A percentile compares a stretch with the other conserved stretches of the same genome.
These are phyloP conservation scores for Drosophila saltans DNA, from an alignment of 1,140 invertebrate species.

Conservation along the genomic window DNA sequence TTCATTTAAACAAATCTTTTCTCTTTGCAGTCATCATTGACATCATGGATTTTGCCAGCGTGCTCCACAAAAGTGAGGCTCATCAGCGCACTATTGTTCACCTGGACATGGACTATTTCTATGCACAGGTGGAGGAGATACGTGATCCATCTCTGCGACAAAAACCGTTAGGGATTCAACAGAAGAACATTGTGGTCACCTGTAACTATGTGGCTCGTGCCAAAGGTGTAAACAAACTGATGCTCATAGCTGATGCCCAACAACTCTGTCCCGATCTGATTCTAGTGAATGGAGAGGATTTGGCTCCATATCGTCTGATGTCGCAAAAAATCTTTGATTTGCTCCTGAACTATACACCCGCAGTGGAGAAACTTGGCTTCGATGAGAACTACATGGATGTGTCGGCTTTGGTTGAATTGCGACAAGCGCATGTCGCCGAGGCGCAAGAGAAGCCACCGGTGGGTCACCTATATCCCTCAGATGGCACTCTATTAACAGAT, in stretches of 20 bases:
- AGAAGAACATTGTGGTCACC: conserved; percentile 91
- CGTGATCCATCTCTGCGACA: conserved; percentile 86
- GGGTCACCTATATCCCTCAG: conserved; percentile 85
- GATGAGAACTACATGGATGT: conserved; percentile 92
- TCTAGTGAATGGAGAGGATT: conserved; percentile 90
- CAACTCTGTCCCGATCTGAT: conserved; percentile 88
- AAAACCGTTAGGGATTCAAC: conserved; percentile 90
- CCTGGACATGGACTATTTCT: conserved; percentile 91
- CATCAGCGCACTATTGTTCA: conserved; percentile 86
- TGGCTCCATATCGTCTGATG: conserved; percentile 88
- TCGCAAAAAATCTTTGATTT: conserved; percentile 88
- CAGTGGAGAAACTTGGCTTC: conserved; percentile 90
- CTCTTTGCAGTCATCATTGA: conserved; percentile 38
- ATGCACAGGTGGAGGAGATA: conserved; percentile 92
- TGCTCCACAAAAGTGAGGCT: conserved; percentile 73
- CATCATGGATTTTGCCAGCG: conserved; percentile 72
- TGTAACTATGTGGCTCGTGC: conserved; percentile 91
- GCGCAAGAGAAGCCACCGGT: conserved; percentile 76
- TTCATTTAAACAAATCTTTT: neutral
- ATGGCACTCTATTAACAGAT: conserved; percentile 82
- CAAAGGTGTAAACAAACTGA: conserved; percentile 89
- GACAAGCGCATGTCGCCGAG: conserved; percentile 63
- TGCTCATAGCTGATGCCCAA: conserved; percentile 88
- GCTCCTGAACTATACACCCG: conserved; percentile 87
- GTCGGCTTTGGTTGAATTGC: conserved; percentile 86